A percentile compares a stretch with the other conserved stretches of the same genome.
These are phyloP conservation scores for Magallana gigas DNA, from an alignment of 1,140 invertebrate species.

Conservation along the genomic window DNA sequence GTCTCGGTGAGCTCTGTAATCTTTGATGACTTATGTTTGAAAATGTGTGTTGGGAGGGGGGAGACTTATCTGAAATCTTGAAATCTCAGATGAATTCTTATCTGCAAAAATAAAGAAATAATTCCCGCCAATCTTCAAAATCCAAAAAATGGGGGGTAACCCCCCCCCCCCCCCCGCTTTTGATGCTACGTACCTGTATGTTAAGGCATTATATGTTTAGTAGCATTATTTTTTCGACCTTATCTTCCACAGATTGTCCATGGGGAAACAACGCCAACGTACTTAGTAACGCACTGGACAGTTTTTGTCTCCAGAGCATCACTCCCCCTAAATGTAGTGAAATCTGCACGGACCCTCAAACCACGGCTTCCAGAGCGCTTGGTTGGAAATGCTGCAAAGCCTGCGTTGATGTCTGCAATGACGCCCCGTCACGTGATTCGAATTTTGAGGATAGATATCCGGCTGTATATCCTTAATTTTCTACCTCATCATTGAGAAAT, in stretches of 20 bases:
- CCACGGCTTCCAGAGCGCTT: background rate
- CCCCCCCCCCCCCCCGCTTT: no score
- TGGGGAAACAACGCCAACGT: constrained; percentile 11
- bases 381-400: background rate
- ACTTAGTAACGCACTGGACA: background rate
- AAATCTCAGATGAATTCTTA: no score
- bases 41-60: no score
- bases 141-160: no score
- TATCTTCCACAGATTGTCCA: background rate
- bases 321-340: background rate
- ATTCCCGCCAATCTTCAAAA: no score
- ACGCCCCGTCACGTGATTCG: background rate
- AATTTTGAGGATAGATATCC: background rate
- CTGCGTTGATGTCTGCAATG: background rate
- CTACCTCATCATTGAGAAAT: no score
- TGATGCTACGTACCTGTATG: no score
- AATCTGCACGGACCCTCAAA: background rate
- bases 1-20: no score
- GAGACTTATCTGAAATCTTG: no score
- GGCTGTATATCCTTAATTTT: background rate
- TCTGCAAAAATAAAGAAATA: no score
- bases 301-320: background rate
- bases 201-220: no score
- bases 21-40: no score
- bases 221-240: background rate